phyloP scores from a whole-genome alignment of 2,888 invertebrate species.

The Sinopyrophorus schimmeli region DNA sequence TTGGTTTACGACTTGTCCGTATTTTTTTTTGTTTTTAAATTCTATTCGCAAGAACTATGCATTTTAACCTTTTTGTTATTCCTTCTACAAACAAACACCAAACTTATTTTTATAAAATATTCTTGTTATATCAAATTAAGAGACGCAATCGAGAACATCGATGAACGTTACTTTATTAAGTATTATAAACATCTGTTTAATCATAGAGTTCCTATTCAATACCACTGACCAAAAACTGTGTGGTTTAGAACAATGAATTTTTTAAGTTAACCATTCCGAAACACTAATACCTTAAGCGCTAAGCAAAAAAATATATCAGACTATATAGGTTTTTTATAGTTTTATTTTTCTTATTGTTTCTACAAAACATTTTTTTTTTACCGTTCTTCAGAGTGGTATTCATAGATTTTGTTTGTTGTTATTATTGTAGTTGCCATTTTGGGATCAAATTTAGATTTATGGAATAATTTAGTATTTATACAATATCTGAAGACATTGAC shows the following conservation, averaged over 20 bases:
- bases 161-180: slow-evolving; percentile 23
- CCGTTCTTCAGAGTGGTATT: neutral
- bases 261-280: slow-evolving; percentile 31
- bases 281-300: slow-evolving; percentile 7
- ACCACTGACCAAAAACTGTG: slow-evolving; percentile 34
- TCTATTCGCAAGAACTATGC: slow-evolving; percentile 20
- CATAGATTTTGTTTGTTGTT: neutral
- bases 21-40: neutral
- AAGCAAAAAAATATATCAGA: no score
- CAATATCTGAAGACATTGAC: slow-evolving; percentile 6
- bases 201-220: slow-evolving; percentile 29
- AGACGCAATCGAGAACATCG: slow-evolving; percentile 30
- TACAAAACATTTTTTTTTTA: neutral
- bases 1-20: neutral
- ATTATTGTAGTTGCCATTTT: slow-evolving; percentile 2
- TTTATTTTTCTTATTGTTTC: neutral
- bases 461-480: slow-evolving; percentile 6
- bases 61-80: slow-evolving; percentile 22
- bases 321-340: no score
- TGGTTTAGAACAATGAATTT: slow-evolving; percentile 28
- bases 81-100: slow-evolving; percentile 25
- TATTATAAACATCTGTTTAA: slow-evolving; percentile 29
- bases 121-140: slow-evolving; percentile 27
- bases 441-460: slow-evolving; percentile 22
- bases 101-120: slow-evolving; percentile 26